These are phyloP conservation scores for Galemys pyrenaicus DNA, from an alignment of 2,113 vertebrate species.

Conservation along the genomic window DNA sequence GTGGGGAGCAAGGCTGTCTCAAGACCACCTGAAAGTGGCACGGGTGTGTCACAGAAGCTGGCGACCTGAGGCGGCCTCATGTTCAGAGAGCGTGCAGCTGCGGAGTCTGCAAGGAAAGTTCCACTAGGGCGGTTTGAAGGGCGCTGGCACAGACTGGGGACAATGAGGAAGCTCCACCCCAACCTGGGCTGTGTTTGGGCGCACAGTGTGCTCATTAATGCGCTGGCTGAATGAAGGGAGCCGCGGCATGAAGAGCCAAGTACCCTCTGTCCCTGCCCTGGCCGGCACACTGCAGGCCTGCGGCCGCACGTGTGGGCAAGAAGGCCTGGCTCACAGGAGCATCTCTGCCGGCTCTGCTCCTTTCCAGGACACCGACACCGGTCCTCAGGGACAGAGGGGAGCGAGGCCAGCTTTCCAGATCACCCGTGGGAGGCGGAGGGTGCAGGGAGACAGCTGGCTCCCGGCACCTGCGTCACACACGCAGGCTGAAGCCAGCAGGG, in stretches of 20 bases:
- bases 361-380: background rate
- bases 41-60: background rate
- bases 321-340: background rate
- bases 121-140: background rate
- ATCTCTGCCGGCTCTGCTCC: background rate
- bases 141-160: rapidly evolving
- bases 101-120: background rate
- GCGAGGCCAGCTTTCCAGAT: background rate
- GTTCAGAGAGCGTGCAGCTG: background rate
- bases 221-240: background rate
- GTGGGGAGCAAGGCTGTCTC: background rate
- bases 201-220: background rate
- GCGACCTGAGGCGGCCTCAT: background rate
- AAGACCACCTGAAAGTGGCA: background rate
- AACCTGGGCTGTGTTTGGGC: background rate
- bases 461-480: background rate
- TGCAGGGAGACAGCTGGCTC: background rate
- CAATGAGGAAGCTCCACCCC: too few relatives aligned
- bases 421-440: background rate
- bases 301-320: background rate
- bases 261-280: rapidly evolving
- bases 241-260: background rate
- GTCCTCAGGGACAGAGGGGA: background rate
- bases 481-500: background rate
- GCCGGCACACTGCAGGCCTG: rapidly evolving